These are phyloP conservation scores for Loripinus fragilis DNA, from an alignment of 2,888 invertebrate species.

Conservation along the genomic window DNA sequence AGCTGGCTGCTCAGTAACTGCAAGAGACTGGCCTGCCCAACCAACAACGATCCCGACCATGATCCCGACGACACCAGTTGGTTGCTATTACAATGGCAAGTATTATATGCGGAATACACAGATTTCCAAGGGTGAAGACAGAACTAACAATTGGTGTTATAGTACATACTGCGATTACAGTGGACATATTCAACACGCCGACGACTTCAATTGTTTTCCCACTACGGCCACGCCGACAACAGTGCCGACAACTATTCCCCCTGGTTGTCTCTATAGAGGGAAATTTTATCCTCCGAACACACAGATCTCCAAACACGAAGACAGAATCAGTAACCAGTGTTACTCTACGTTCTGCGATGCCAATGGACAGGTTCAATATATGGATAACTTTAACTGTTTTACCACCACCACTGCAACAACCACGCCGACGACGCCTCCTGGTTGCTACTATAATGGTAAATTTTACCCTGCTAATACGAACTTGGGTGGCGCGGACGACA, in stretches of 20 bases:
- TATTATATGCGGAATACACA: background rate
- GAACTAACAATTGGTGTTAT: slow-evolving; percentile 17
- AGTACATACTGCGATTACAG: background rate
- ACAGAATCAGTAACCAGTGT: slow-evolving; percentile 11
- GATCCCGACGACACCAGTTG: background rate
- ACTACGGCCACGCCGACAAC: background rate
- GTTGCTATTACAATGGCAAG: slow-evolving; percentile 1
- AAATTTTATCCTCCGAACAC: background rate
- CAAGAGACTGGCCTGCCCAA: background rate
- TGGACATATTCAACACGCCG: slow-evolving; percentile 3
- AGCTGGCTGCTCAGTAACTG: background rate
- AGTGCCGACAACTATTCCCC: background rate
- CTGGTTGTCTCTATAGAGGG: background rate
- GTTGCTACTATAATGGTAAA: background rate
- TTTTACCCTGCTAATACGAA: slow-evolving; percentile 4
- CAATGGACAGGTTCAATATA: background rate
- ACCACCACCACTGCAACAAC: background rate
- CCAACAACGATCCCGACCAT: background rate
- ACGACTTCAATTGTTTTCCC: slow-evolving; percentile 23
- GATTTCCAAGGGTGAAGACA: background rate
- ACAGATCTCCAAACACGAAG: background rate
- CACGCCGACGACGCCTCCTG: background rate
- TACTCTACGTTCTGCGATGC: background rate
- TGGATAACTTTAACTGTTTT: slow-evolving; percentile 24
- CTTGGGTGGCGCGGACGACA: background rate